Base-by-base conservation (phyloP, 1,140 invertebrate genomes). In the Bradynema listronoti region DNA sequence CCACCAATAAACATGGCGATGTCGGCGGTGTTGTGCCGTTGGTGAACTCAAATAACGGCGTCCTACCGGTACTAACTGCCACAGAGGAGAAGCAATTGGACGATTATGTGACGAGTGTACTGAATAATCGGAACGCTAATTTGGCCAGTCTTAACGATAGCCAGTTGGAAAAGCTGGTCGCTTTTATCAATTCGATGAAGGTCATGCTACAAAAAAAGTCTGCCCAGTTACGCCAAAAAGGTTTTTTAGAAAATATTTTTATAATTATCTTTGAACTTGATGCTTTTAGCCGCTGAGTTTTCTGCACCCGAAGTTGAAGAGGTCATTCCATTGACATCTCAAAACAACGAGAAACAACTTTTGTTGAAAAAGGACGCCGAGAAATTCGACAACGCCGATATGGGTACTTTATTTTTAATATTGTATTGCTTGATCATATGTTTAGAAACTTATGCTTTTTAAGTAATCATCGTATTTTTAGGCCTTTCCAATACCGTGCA, bases 331-430 rank as follows among this genome's bases (percentile, higher is more conserved):
- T 39, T 73, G 30, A 63, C 58, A 42, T 63, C 63, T 16, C 55
- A 39, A 16, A 56, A 53, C 49, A 65, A 68, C 29, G 57, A 55
- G 45, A 52, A 62, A 49, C 49, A 68, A 54, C 29, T 63, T 14
- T 47, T 68, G 9, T 50, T 77, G 49, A 77, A 77, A 50, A 77
- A 77, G 32, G 74, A 77, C 34, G 43, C 61, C 7, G 74, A 77
- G 51, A 52, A 76, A 32, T 67, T 78, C 33, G 61, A 62, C 36
- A 63, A 78, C 46, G 67, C 70, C 22, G 78, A 76, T 27, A 64
- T 70, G 65, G 68, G 66, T 65, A n/a, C n/a, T 30, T 53, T 53
- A 53, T 9, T 57, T 9, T 11, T 39, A 39, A 39, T 39, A 39
- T 39, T 47, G 11, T 9, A 19, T 24, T 9, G 19, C 19, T 16